Evolutionary conservation across 2,797 vertebrate genomes (phyloP).

Genomic region (Salarias fasciatus): DNA sequence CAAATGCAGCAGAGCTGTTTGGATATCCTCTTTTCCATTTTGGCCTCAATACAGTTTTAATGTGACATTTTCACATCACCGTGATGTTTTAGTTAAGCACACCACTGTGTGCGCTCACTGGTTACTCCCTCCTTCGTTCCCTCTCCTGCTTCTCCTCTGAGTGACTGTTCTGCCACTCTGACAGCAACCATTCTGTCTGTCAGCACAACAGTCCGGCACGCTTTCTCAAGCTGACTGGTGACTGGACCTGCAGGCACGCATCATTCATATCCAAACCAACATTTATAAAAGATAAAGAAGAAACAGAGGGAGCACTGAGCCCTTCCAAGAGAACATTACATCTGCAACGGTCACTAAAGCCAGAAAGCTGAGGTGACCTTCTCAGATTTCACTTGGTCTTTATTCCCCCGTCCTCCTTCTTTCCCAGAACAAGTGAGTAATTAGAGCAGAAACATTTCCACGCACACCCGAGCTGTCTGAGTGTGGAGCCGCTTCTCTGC

Average conservation of each 20-base stretch:
- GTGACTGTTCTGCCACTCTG: slow-evolving; percentile 49
- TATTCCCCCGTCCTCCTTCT: slow-evolving; percentile 3
- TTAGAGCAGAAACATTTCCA: slow-evolving; percentile 78
- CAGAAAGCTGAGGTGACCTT: slow-evolving; percentile 73
- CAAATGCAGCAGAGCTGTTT: slow-evolving; percentile 14
- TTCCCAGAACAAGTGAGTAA: slow-evolving; percentile 77
- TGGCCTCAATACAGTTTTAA: slow-evolving; percentile 7
- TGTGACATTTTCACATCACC: slow-evolving; percentile 25
- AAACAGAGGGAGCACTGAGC: slow-evolving; percentile 7
- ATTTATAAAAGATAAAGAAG: slow-evolving; percentile 13
- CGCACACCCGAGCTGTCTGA: slow-evolving; percentile 49
- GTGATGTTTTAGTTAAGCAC: slow-evolving; percentile 36
- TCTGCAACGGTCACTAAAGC: slow-evolving; percentile 61
- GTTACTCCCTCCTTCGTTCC: slow-evolving; percentile 2
- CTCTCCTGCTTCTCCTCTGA: slow-evolving; percentile 28
- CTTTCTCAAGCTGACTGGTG: slow-evolving; percentile 41
- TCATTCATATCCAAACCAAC: slow-evolving; percentile 44
- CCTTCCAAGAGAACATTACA: slow-evolving; percentile 47
- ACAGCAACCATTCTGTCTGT: slow-evolving; percentile 47
- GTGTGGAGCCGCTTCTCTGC: slow-evolving; percentile 50
- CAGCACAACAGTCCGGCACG: slow-evolving; percentile 20
- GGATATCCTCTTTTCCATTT: slow-evolving; percentile 24
- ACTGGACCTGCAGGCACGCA: slow-evolving; percentile 37
- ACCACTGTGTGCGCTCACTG: slow-evolving; percentile 44
- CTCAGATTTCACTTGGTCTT: slow-evolving; percentile 71